Conservation (phyloP, 2,113 vertebrate genomes). For the Pipra filicauda region DNA sequence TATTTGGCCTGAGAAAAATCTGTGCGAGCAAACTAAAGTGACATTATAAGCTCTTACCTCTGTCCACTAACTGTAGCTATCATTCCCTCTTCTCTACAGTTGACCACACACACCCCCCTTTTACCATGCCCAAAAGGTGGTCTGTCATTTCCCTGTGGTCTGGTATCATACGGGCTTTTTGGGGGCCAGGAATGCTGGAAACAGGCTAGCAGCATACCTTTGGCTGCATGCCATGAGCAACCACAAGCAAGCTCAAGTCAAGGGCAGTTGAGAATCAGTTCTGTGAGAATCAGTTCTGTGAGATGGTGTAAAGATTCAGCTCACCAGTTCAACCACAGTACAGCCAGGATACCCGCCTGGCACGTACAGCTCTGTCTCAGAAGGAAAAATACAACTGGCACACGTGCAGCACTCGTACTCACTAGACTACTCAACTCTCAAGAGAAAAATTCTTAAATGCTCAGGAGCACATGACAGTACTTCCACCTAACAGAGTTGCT, state of each 20-base stretch:
- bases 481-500: background rate
- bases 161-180: background rate
- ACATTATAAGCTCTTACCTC: background rate
- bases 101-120: background rate
- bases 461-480: background rate
- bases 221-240: background rate
- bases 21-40: background rate
- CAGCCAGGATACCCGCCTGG: background rate
- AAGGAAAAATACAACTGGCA: background rate
- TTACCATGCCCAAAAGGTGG: background rate
- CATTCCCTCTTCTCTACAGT: background rate
- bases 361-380: background rate
- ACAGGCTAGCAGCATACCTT: background rate
- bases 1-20: background rate
- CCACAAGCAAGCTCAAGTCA: background rate
- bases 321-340: background rate
- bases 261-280: background rate
- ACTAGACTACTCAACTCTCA: background rate
- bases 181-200: background rate
- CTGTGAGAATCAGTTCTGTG: background rate
- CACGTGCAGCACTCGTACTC: background rate
- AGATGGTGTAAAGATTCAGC: background rate
- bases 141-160: background rate
- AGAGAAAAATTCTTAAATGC: background rate
- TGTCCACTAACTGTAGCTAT: background rate